Base-by-base conservation (phyloP, 2,888 invertebrate species). In the Cataglyphis albicans region DNA sequence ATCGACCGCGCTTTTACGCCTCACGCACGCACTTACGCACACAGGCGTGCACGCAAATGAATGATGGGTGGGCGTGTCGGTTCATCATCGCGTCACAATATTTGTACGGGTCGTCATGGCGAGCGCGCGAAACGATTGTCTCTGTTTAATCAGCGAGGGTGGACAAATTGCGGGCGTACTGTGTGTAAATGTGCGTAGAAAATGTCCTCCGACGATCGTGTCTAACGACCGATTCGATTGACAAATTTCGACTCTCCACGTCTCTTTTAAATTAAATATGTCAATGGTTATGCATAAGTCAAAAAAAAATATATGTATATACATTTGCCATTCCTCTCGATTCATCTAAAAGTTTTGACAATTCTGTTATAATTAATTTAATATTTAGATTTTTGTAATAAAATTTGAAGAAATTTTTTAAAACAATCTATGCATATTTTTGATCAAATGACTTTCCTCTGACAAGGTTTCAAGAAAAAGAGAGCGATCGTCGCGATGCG, bases 31-130 rank as follows among this genome's bases (percentile, higher is more conserved):
- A 80, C 74, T 9, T 41, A 61, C 64, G 70, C 68, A 12, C n/a
- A 21, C 15, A 65, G 35, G 44, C 70, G 82, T 64, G 29, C 44
- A 81, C 76, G 63, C 70, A 85, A 88, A 87, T 91, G 92, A 92
- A 78, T 86, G 92, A 93, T 90, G 68, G 90, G 89, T 92, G 90
- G 93, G 92, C 92, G 92, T 84, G 84, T 68, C 90, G 82, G 81
- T 74, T 88, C 89, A 80, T 89, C 91, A 84, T 82, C 81, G 83
- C 88, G 91, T 91, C 90, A 89, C 85, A 91, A 91, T 91, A 89
- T 92, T 91, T 91, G 90, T 86, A 84, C 70, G 35, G 44, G 59
- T 44, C 44, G 78, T 52, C 70, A 57, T 70, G 78, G 59, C 64
- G 70, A 70, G 59, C 57, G 32, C 78, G 70, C 78, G 70, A 70